Conservation (phyloP, 1,140 invertebrate genomes). For the Centruroides vittatus region DNA sequence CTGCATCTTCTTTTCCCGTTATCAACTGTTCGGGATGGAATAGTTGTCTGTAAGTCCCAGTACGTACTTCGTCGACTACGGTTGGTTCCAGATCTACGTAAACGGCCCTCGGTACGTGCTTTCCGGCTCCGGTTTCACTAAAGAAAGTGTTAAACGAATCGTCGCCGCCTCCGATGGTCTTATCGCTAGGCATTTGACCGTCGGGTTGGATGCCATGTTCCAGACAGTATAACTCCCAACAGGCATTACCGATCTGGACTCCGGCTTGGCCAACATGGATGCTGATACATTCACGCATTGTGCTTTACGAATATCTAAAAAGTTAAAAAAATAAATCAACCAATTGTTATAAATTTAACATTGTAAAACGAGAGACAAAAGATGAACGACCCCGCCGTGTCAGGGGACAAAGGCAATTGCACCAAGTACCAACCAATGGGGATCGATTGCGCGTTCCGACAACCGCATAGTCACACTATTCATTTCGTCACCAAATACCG, state of each 20-base stretch:
- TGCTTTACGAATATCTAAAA: neutral
- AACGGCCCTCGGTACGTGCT: slow-evolving; percentile 69
- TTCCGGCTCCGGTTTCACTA: slow-evolving; percentile 71
- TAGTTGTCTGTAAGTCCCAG: slow-evolving; percentile 45
- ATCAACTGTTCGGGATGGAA: slow-evolving; percentile 54
- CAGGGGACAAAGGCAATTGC: no score
- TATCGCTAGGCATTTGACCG: slow-evolving; percentile 25
- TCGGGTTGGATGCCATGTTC: slow-evolving; percentile 66
- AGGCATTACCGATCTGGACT: slow-evolving; percentile 73
- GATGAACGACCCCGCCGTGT: no score
- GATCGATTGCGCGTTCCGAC: no score
- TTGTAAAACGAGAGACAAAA: no score
- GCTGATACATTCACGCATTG: slow-evolving; percentile 56
- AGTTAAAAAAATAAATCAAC: neutral
- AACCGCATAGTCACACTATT: no score
- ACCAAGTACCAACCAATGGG: no score
- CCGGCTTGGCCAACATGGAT: slow-evolving; percentile 79
- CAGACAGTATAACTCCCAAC: slow-evolving; percentile 70
- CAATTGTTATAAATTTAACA: neutral
- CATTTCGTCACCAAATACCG: no score
- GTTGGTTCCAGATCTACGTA: slow-evolving; percentile 79
- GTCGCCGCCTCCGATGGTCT: slow-evolving; percentile 41
- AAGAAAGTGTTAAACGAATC: slow-evolving; percentile 83
- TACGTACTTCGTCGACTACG: slow-evolving; percentile 59
- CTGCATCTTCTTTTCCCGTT: slow-evolving; percentile 47